Conservation (phyloP, 1,140 invertebrate genomes). For the Drosophila bocqueti region DNA sequence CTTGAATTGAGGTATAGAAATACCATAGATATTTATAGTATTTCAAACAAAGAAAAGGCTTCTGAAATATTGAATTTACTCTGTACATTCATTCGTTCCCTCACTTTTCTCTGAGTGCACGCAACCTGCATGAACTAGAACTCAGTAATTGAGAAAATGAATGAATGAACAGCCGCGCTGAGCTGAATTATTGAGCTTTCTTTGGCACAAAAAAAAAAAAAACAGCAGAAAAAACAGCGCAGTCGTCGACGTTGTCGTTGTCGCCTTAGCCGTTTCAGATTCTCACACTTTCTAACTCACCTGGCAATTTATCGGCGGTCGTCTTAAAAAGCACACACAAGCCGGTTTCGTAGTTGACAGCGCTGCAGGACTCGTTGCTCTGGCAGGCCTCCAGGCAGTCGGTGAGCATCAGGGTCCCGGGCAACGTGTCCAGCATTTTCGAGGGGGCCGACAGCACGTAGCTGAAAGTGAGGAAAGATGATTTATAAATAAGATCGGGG, state of each 20-base stretch:
- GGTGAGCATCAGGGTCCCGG: slow-evolving; percentile 95
- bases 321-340: slow-evolving; percentile 96
- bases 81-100: background rate
- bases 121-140: slow-evolving; percentile 71
- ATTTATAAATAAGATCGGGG: slow-evolving; percentile 43
- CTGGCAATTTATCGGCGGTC: slow-evolving; percentile 94
- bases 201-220: slow-evolving; percentile 70
- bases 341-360: slow-evolving; percentile 98
- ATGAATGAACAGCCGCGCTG: slow-evolving; percentile 46
- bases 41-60: background rate
- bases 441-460: slow-evolving; percentile 96
- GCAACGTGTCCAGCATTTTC: slow-evolving; percentile 94
- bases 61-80: background rate
- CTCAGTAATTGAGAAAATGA: slow-evolving; percentile 79
- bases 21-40: background rate
- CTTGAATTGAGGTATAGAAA: background rate
- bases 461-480: slow-evolving; percentile 78
- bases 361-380: slow-evolving; percentile 93
- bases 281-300: slow-evolving; percentile 87
- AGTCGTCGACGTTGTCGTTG: slow-evolving; percentile 18
- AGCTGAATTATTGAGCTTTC: slow-evolving; percentile 81
- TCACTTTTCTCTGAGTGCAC: slow-evolving; percentile 1
- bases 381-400: slow-evolving; percentile 97
- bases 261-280: slow-evolving; percentile 41
- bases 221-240: slow-evolving; percentile 28